Base-by-base conservation (phyloP, 2,797 vertebrate genomes). In the Pseudotriccus pelzelni region DNA sequence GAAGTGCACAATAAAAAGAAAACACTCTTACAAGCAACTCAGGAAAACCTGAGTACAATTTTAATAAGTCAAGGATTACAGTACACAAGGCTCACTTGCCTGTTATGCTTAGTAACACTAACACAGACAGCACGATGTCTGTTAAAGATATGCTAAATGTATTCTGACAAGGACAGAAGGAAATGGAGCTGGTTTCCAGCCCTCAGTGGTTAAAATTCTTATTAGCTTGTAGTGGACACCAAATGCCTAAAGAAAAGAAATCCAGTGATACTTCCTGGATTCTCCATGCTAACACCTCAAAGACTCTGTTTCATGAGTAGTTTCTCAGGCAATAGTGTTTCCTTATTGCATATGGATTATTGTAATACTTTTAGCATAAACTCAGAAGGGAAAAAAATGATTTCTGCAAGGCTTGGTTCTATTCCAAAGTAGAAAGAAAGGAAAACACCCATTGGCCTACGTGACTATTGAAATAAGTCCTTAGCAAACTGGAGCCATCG, bases 341-440 rank as follows among this genome's bases (percentile, higher is more conserved):
- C 76, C 77, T 93, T 81, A 49, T 39, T 79, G 52, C 55, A 41
- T 30, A 30, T 12, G 12, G 59, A 56, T 91, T 79, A 72, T 30
- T 76, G 21, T 78, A 94, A 93, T 67, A 73, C 76, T 95, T 93
- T 60, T 67, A 91, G 77, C 70, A 78, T 73, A 78, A 93, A 82
- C 63, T 84, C 37, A 27, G 43, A 60, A n/a, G 1, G 19, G 53
- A 41, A 2, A 22, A 37, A 87, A 93, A 78, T 44, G 77, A 36
- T 79, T 93, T 92, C 84, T 74, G 76, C 83, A 94, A 85, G 80
- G 69, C 23, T 85, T 94, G 79, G 58, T 88, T 84, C 43, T 78
- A 24, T 46, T 90, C 90, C 94, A 94, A 91, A 88, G 37, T 1
- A 59, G 50, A 56, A 22, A 78, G 59, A 83, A 80, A 89, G 46